phyloP scores from a whole-genome alignment of 1,140 invertebrate species.

The Chelonus insularis region DNA sequence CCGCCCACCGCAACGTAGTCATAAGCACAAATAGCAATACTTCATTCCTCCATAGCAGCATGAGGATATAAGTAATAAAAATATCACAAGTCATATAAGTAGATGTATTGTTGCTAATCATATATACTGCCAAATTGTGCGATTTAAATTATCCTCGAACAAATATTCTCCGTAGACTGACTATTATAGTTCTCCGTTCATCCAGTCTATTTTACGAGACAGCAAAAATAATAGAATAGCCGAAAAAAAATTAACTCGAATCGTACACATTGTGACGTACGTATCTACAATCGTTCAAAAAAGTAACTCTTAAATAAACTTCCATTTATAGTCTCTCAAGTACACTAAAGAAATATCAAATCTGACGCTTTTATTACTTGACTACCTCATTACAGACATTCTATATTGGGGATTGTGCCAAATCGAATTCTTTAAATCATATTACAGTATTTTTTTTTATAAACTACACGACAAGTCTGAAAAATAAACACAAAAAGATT shows the following conservation, averaged over 20 bases:
- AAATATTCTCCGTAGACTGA: constrained; percentile 9
- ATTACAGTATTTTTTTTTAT: neutral
- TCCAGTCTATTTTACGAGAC: constrained; percentile 31
- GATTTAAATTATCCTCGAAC: constrained; percentile 33
- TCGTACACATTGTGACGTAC: too few relatives aligned
- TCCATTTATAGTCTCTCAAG: constrained; percentile 19
- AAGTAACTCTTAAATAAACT: constrained; percentile 24
- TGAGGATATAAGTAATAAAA: too few relatives aligned
- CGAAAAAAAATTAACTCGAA: constrained; percentile 27
- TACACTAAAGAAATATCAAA: constrained; percentile 23
- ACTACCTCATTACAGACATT: constrained; percentile 13
- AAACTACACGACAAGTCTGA: neutral
- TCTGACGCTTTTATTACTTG: constrained; percentile 25
- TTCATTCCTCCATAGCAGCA: too few relatives aligned
- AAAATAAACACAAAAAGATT: neutral
- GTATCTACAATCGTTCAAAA: constrained; percentile 12
- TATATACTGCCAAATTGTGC: constrained; percentile 34
- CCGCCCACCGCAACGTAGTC: too few relatives aligned
- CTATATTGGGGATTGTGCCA: constrained; percentile 19
- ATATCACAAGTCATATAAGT: too few relatives aligned
- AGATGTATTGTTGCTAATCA: too few relatives aligned
- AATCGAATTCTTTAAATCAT: constrained; percentile 20
- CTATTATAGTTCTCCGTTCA: constrained; percentile 16
- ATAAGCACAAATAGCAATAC: too few relatives aligned
- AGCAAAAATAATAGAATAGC: constrained; percentile 30